phyloP scores from a whole-genome alignment of 2,797 vertebrate species.

The Anguilla anguilla region DNA sequence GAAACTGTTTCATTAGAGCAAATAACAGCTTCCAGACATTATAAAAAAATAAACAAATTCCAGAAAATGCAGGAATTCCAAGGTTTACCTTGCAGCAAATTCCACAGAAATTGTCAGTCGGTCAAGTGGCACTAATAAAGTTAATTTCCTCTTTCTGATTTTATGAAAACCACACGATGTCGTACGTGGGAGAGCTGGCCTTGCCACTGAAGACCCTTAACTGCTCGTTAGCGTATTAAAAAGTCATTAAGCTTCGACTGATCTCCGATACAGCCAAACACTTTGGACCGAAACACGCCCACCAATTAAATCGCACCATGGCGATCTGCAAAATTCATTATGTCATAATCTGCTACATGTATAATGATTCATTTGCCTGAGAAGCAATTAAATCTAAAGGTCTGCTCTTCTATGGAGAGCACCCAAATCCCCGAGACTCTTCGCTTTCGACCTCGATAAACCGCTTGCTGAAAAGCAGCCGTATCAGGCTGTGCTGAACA shows the following conservation, averaged over 20 bases:
- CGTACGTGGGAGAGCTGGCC: neutral
- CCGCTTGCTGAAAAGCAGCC: neutral
- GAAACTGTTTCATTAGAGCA: neutral
- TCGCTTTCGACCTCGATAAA: neutral
- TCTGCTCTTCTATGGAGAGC: neutral
- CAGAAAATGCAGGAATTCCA: neutral
- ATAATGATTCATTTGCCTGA: neutral
- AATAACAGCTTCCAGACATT: neutral
- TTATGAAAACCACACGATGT: neutral
- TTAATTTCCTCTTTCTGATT: neutral
- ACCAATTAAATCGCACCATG: neutral
- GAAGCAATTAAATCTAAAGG: neutral
- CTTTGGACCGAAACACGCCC: neutral
- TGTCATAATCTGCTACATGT: neutral
- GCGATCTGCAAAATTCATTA: neutral
- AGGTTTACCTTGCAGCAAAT: neutral
- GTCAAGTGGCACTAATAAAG: neutral
- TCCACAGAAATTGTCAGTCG: neutral
- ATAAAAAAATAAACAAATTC: neutral
- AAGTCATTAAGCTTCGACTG: neutral
- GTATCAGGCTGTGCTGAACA: neutral
- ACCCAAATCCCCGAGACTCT: neutral
- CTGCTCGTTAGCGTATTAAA: neutral
- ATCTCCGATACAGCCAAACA: neutral
- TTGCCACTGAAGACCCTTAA: neutral